These are phyloP conservation scores for Chrosomus eos DNA, from an alignment of 2,797 vertebrate genomes.

Conservation along the genomic window DNA sequence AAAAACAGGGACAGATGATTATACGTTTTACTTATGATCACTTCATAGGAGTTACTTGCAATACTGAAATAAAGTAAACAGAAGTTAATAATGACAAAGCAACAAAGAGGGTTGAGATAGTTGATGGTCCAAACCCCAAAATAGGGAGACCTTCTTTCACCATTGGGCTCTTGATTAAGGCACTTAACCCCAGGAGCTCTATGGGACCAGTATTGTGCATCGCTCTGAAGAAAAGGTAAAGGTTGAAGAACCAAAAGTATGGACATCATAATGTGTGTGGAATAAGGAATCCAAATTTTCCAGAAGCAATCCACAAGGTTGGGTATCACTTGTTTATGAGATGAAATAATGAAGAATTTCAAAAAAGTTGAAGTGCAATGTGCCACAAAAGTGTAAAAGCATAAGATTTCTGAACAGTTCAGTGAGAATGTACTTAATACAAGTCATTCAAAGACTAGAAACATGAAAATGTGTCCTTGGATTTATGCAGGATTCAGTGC, in stretches of 20 bases:
- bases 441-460: not conserved
- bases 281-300: not conserved
- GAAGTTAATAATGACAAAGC: slow-evolving; percentile 48
- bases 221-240: not conserved
- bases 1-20: slow-evolving; percentile 67
- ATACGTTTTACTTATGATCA: slow-evolving; percentile 63
- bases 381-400: not conserved
- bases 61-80: slow-evolving; percentile 53
- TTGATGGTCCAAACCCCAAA: not conserved
- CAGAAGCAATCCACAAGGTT: not conserved
- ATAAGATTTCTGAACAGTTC: not conserved
- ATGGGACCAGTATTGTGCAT: not conserved
- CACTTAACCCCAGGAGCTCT: not conserved
- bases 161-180: not conserved
- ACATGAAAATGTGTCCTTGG: not conserved
- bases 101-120: slow-evolving; percentile 15
- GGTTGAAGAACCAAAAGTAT: not conserved
- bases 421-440: not conserved
- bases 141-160: not conserved
- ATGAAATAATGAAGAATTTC: not conserved
- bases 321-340: not conserved
- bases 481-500: too few relatives aligned
- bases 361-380: not conserved
- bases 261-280: not conserved
- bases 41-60: slow-evolving; percentile 25